Evolutionary conservation across 2,797 vertebrate genomes (phyloP).

Genomic region (Spizella passerina): DNA sequence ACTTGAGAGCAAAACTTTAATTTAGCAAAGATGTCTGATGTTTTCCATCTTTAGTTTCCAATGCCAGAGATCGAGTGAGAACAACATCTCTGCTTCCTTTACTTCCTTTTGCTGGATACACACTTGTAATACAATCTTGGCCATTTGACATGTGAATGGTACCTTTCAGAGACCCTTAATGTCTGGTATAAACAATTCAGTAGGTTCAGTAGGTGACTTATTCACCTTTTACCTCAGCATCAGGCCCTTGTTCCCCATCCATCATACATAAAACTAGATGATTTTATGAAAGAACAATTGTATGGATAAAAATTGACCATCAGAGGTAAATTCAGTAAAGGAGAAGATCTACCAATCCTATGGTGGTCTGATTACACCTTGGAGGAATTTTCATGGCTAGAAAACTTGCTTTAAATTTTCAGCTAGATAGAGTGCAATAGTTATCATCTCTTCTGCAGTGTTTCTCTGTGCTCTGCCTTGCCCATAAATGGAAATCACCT

Average conservation of each 20-base stretch:
- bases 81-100: not conserved
- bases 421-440: not conserved
- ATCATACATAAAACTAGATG: not conserved
- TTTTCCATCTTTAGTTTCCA: not conserved
- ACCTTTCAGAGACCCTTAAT: not conserved
- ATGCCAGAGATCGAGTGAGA: rapidly evolving
- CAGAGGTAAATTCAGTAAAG: not conserved
- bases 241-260: not conserved
- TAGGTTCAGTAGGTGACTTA: not conserved
- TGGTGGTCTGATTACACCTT: not conserved
- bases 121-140: not conserved
- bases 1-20: not conserved
- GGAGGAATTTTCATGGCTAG: not conserved
- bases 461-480: not conserved
- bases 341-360: not conserved
- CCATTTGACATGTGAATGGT: not conserved
- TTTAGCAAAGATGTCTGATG: not conserved
- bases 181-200: not conserved
- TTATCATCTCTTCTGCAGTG: not conserved
- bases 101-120: not conserved
- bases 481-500: not conserved
- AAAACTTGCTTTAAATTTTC: not conserved
- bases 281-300: not conserved
- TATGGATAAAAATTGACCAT: not conserved
- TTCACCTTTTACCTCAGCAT: not conserved